Base-by-base conservation (phyloP, 2,888 invertebrate genomes). In the Nebria salina region DNA sequence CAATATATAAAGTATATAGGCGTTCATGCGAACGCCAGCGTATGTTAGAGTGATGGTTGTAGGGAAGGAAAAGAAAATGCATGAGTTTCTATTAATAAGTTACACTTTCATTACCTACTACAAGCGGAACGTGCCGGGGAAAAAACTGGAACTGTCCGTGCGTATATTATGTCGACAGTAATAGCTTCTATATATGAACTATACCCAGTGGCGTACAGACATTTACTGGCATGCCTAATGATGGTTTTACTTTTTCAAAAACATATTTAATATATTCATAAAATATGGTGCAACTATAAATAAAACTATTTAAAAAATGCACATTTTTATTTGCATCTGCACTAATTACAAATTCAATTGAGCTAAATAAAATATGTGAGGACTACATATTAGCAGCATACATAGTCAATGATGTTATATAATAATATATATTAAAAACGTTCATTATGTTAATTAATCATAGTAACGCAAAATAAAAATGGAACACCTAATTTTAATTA, bases 91-190 rank as follows among this genome's bases (percentile, higher is more conserved):
- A 78, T 78, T 78, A 72, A 78, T 78, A 78, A 70, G 72, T 72
- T 65, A 72, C 78, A 78, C 78, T 78, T 78, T 78, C 78, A 78
- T 78, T 78, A 78, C 78, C 65, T 41, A 65, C 72, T 72, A 77
- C 70, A 26, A 25, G 68, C 54, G 65, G 75, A 65, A n/a, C 13
- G 65, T 20, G 65, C 54, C 65, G 64, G 15, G 43, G 54, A 72
- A 72, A 70, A 77, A 72, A 77, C 70, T 26, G 26, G 9, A 72
- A 54, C 77, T 72, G 77, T 77, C 70, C 70, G 54, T 75, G 75
- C 64, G 68, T 70, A 70, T 72, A 70, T 77, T 76, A 70, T 77
- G 26, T 74, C 42, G 42, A 74, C 75, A 65, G 65, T 76, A 76
- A 76, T 76, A 43, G 65, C 54, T 54, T 54, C 54, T 54, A 54